Evolutionary conservation across 2,888 invertebrate species (phyloP).

Genomic region (Lymantria monacha): DNA sequence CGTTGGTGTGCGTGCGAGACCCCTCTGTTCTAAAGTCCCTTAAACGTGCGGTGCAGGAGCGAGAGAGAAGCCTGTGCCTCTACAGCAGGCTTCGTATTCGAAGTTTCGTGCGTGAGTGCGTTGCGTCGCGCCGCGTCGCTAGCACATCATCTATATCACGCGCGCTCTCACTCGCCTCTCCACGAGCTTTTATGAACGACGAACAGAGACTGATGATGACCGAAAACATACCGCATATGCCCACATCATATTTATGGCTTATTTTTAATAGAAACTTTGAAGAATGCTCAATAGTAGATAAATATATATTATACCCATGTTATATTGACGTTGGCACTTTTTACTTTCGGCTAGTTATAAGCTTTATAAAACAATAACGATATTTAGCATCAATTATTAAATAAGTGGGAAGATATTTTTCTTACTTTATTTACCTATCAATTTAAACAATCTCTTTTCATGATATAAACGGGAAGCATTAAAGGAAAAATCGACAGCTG

Average conservation of each 20-base stretch:
- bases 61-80: conserved; percentile 8
- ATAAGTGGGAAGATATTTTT: no score
- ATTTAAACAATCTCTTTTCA: neutral
- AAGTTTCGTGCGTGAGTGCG: neutral
- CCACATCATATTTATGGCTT: neutral
- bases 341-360: no score
- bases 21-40: conserved; percentile 37
- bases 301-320: no score
- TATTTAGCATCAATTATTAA: no score
- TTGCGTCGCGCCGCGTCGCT: neutral
- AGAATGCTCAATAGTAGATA: no score
- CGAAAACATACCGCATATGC: neutral
- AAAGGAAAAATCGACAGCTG: conserved; percentile 14
- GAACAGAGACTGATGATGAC: no score
- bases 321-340: no score
- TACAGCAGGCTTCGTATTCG: neutral
- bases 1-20: conserved; percentile 48
- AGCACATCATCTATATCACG: neutral
- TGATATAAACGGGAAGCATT: conserved; percentile 6
- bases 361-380: no score
- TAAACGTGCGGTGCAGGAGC: conserved; percentile 7
- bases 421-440: no score
- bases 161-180: no score
- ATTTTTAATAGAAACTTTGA: neutral
- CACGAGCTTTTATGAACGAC: no score